Evolutionary conservation across 2,888 invertebrate species (phyloP), one percentile per base, ranked within the genome.

Genomic region (Microctonus aethiopoides): DNA sequence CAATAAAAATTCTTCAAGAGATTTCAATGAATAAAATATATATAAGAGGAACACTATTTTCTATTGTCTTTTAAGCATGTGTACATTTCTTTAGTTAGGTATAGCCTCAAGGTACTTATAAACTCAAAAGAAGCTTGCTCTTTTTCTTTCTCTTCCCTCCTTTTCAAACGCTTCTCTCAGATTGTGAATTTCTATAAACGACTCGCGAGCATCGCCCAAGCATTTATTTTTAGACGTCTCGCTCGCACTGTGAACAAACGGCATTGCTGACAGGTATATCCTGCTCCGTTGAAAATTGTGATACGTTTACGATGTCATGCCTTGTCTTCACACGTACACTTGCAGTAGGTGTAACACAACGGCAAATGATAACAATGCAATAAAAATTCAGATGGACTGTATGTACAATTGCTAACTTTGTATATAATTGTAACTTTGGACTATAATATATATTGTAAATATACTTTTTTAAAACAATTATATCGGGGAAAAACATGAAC

Each of bases 211-310:
- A 66, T 65, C 41, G 54, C 36, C 20, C 34, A 62, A 75, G 72
- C 73, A 68, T 73, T 75, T 70, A 70, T 68, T 73, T 67, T 65
- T 61, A 64, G 51, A 66, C 26, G 16, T 46, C 52, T 60, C 59
- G n/a, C 39, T 59, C 16, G 67, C 56, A 67, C 32, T 56, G 67
- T 64, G 67, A 73, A 67, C 69, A 71, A 68, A 67, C 64, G 20
- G 59, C 68, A 26, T 39, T 20, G 57, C 68, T 71, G 74, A 73
- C 73, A 70, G 74, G 72, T 73, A 72, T 71, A 70, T 52, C 46
- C 59, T 3, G 54, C 20, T 67, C 22, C 74, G 54, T 75, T 70
- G 29, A 66, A 72, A 73, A 67, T 69, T 71, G 52, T 62, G 56
- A 71, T 72, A 71, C 67, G 56, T 34, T 71, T 34, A 52, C 29